phyloP scores from a whole-genome alignment of 2,113 vertebrate species.

The Carassius gibelio region DNA sequence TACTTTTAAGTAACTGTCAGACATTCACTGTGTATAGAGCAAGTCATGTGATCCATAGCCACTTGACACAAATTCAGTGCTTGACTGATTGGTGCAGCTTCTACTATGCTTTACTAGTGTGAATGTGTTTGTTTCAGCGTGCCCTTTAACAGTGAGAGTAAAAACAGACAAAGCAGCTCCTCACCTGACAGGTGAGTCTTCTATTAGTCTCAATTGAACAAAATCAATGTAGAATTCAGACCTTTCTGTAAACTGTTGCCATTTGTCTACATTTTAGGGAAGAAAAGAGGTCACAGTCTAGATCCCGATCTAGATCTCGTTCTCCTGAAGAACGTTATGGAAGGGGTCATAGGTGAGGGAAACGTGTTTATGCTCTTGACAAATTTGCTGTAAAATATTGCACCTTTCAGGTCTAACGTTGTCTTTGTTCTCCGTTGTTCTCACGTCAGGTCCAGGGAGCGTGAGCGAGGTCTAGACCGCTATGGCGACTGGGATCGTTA shows the following conservation, averaged over 20 bases:
- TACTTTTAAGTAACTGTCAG: background rate
- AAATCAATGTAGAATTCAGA: background rate
- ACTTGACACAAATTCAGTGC: background rate
- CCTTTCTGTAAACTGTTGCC: background rate
- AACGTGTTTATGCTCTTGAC: background rate
- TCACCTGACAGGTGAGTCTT: slow-evolving; percentile 54
- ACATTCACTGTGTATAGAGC: background rate
- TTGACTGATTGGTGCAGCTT: background rate
- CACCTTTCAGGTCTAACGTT: background rate
- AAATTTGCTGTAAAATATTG: background rate
- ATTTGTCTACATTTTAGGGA: slow-evolving; percentile 40
- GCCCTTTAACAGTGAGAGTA: slow-evolving; percentile 44
- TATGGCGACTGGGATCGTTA: slow-evolving; percentile 56
- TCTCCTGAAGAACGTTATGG: slow-evolving; percentile 47
- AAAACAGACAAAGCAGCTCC: slow-evolving; percentile 50
- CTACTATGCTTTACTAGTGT: background rate
- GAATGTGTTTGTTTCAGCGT: slow-evolving; percentile 48
- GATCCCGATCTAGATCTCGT: slow-evolving; percentile 53
- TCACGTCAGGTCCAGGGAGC: slow-evolving; percentile 34
- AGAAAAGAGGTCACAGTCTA: slow-evolving; percentile 51
- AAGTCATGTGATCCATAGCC: background rate
- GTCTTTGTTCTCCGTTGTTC: background rate
- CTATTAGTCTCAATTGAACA: background rate
- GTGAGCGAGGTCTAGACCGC: slow-evolving; percentile 64
- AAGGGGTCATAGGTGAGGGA: slow-evolving; percentile 47